Evolutionary conservation across 2,888 invertebrate species (phyloP), one percentile per base, ranked within the genome.

Genomic region (Podabrus alpinus): DNA sequence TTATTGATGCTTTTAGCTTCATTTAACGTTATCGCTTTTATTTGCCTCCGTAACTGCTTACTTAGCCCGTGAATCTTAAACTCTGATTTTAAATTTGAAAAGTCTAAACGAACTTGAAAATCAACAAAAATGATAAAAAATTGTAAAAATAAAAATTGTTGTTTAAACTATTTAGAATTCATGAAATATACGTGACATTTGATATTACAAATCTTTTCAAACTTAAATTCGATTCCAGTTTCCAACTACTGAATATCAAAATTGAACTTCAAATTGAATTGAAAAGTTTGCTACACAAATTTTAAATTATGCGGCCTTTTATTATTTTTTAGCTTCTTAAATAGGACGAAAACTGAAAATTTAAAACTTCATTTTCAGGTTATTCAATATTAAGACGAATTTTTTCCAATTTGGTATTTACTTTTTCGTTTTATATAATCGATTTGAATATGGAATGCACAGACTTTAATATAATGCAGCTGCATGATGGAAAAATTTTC

Each of bases 171-270:
- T 45, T 45, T 45, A 45, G 45, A 72, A 75, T 75, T 75, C 75
- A 75, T 75, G 73, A 76, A 76, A 76, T 76, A 73, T 73, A 73
- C 75, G 70, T 76, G 75, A 76, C 75, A 76, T 76, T 76, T 73
- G 70, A 76, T 73, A 76, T 76, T 76, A 76, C 72, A 76, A 76
- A 76, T 76, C 75, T 76, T 76, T 76, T 76, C 71, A 68, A 76
- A 76, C 75, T 76, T 76, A 76, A 73, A 73, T 76, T 76, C 70
- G 70, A 72, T 76, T 76, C 72, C 67, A 76, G 72, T 76, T 76
- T 76, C 75, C 73, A 76, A 76, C 75, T 76, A 76, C 75, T 73
- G 75, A 76, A 76, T 76, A 76, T 76, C 75, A 70, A 76, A 76
- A 76, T 76, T 76, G 75, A 72, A 76, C 61, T 73, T 76, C 70